phyloP scores from a whole-genome alignment of 2,113 vertebrate genomes.

The Dipodomys ordii region DNA sequence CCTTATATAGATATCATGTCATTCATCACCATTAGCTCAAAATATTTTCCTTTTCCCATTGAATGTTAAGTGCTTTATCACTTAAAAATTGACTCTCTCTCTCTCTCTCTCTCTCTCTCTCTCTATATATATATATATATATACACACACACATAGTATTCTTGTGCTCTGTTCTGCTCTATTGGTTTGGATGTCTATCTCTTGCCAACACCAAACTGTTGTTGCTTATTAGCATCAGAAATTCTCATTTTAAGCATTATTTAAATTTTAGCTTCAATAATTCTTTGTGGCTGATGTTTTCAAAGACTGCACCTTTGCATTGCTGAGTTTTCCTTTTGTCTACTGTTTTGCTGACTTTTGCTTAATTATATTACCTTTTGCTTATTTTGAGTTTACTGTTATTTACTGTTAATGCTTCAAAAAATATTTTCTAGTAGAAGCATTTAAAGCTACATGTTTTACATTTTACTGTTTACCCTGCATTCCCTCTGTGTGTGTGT shows the following conservation, averaged over 20 bases:
- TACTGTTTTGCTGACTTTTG: not conserved
- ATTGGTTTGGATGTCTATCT: not conserved
- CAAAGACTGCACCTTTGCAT: not conserved
- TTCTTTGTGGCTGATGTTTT: not conserved
- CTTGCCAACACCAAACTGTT: not conserved
- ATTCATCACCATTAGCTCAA: not conserved
- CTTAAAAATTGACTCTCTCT: not conserved
- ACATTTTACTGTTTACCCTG: not conserved
- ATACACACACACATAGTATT: not conserved
- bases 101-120: too few relatives aligned
- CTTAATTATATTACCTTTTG: not conserved
- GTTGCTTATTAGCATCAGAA: not conserved
- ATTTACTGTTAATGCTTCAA: not conserved
- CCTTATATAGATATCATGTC: not conserved
- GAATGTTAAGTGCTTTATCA: not conserved
- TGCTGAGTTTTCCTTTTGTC: not conserved
- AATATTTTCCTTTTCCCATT: not conserved
- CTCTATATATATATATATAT: not conserved
- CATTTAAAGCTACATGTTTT: not conserved
- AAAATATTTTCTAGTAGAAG: not conserved
- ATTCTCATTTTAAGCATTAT: not conserved
- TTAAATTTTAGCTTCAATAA: conserved; percentile 5
- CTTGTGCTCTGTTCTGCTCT: not conserved
- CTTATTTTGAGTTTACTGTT: not conserved
- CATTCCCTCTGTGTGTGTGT: too few relatives aligned